These are phyloP conservation scores for Hirtodrosophila histrioides DNA, from an alignment of 2,888 invertebrate genomes.

Conservation along the genomic window DNA sequence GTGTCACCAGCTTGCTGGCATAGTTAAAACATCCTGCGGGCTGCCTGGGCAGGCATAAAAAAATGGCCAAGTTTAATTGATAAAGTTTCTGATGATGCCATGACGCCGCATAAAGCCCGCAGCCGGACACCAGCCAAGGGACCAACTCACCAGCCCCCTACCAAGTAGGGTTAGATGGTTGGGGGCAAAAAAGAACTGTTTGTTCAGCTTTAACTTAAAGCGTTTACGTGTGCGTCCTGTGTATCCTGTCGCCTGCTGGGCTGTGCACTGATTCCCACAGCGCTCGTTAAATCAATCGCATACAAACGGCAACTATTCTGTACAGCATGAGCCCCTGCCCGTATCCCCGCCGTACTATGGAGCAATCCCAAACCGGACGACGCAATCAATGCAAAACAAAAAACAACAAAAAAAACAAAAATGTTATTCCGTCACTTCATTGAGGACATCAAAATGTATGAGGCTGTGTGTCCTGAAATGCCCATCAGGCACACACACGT, in stretches of 20 bases:
- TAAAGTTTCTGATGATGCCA: constrained; percentile 75
- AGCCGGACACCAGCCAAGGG: constrained; percentile 31
- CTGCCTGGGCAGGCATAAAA: constrained; percentile 58
- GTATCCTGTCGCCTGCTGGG: constrained; percentile 35
- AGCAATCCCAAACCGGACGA: constrained; percentile 62
- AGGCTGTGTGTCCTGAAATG: constrained; percentile 53
- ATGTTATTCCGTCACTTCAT: constrained; percentile 76
- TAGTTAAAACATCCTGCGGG: constrained; percentile 66
- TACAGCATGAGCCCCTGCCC: constrained; percentile 2
- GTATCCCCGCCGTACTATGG: background rate
- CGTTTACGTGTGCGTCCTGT: constrained; percentile 60
- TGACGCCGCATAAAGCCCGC: constrained; percentile 72
- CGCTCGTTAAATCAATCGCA: constrained; percentile 78
- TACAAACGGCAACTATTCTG: constrained; percentile 63
- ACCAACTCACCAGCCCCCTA: constrained; percentile 6
- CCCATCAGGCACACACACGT: constrained; percentile 75
- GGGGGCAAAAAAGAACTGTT: constrained; percentile 56
- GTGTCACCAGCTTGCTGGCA: constrained; percentile 50
- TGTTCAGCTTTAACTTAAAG: constrained; percentile 75
- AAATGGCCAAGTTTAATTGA: constrained; percentile 76
- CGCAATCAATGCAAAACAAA: constrained; percentile 76
- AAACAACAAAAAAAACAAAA: constrained; percentile 29
- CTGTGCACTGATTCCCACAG: constrained; percentile 71
- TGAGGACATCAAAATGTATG: constrained; percentile 79
- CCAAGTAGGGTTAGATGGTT: background rate